phyloP scores from a whole-genome alignment of 2,797 vertebrate genomes.

The Xiphophorus birchmanni region DNA sequence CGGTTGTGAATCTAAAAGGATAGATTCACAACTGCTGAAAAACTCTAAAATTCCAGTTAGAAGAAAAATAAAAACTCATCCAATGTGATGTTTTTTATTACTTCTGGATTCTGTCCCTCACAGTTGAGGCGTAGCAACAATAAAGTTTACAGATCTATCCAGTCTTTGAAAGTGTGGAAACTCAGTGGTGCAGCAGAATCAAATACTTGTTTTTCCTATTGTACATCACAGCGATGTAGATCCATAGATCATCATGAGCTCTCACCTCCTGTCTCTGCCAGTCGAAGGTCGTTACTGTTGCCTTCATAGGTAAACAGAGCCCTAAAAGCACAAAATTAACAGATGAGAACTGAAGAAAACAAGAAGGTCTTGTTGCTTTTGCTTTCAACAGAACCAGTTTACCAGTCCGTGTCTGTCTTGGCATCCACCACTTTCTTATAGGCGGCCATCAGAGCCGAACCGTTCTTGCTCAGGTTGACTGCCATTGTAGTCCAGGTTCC shows the following conservation, averaged over 20 bases:
- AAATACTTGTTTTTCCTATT: background rate
- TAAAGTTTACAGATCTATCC: background rate
- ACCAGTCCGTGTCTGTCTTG: conserved; percentile 86
- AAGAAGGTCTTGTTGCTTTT: background rate
- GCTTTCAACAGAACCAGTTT: conserved; percentile 19
- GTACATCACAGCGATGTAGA: background rate
- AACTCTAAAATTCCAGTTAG: background rate
- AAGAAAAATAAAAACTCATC: background rate
- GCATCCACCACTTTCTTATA: conserved; percentile 85
- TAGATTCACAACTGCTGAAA: background rate
- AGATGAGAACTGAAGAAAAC: background rate
- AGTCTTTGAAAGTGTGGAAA: background rate
- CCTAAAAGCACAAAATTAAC: conserved; percentile 74
- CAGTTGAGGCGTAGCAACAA: background rate
- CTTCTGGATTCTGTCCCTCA: background rate
- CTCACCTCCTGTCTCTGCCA: conserved; percentile 90
- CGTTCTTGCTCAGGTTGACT: conserved; percentile 89
- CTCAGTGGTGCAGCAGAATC: background rate
- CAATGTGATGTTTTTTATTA: background rate
- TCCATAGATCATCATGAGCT: background rate
- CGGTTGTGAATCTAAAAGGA: no score
- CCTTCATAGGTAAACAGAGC: conserved; percentile 92
- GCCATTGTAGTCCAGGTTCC: conserved; percentile 76
- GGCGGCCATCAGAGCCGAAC: conserved; percentile 82
- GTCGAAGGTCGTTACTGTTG: conserved; percentile 88